phyloP scores from a whole-genome alignment of 2,888 invertebrate genomes.

The Hydroisotoma schaefferi region DNA sequence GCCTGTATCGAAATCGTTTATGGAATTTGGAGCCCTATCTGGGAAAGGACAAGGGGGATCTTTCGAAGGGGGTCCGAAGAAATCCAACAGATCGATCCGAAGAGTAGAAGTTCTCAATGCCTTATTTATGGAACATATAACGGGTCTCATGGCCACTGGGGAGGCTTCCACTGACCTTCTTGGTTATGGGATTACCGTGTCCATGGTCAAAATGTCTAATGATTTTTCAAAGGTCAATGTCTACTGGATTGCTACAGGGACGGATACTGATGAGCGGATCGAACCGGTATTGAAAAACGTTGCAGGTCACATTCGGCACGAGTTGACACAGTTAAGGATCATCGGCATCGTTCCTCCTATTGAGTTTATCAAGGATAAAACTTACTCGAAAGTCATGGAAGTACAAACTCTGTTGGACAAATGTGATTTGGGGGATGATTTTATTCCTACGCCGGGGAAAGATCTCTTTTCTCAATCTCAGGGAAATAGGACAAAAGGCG shows the following conservation, averaged over 20 bases:
- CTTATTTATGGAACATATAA: slow-evolving; percentile 74
- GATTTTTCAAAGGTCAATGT: slow-evolving; percentile 67
- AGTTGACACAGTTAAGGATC: slow-evolving; percentile 66
- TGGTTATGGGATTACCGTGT: slow-evolving; percentile 68
- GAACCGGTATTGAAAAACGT: slow-evolving; percentile 58
- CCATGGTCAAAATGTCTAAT: slow-evolving; percentile 64
- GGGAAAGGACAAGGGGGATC: not conserved
- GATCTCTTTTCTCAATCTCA: slow-evolving; percentile 2
- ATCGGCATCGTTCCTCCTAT: slow-evolving; percentile 74
- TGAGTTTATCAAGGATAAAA: slow-evolving; percentile 67
- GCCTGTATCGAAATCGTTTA: slow-evolving; percentile 19
- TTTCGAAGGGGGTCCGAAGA: slow-evolving; percentile 15
- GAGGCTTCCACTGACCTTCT: slow-evolving; percentile 58
- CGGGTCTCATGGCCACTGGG: slow-evolving; percentile 72
- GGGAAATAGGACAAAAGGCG: not conserved
- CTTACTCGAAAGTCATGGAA: slow-evolving; percentile 57
- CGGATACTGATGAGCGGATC: slow-evolving; percentile 56
- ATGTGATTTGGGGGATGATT: slow-evolving; percentile 69
- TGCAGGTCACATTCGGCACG: slow-evolving; percentile 64
- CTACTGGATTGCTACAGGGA: slow-evolving; percentile 59
- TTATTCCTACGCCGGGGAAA: slow-evolving; percentile 54
- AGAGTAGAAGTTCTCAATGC: slow-evolving; percentile 70
- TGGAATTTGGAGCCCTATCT: slow-evolving; percentile 23
- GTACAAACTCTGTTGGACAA: slow-evolving; percentile 60
- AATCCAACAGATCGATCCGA: slow-evolving; percentile 48